Percentiles rank a stretch among this genome's conserved stretches.
These are phyloP conservation scores for Chymomyza amoena DNA, from an alignment of 2,888 invertebrate species.

Conservation along the genomic window DNA sequence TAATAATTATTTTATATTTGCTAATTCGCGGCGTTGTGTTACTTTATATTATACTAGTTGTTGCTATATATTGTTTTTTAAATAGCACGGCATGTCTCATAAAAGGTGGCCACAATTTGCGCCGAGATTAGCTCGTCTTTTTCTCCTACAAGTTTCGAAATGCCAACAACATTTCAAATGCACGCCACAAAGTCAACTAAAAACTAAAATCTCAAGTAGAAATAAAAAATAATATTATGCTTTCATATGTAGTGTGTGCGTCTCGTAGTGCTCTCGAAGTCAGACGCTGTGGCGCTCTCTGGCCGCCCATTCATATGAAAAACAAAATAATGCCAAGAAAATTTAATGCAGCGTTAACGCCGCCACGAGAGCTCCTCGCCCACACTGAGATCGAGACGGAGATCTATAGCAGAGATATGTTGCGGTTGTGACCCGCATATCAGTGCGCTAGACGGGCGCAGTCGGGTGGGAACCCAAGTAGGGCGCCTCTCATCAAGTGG, in stretches of 20 bases:
- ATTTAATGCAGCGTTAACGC: constrained; percentile 30
- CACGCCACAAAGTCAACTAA: constrained; percentile 59
- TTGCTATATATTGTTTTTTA: background rate
- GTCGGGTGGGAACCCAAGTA: background rate
- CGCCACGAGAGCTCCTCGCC: constrained; percentile 39
- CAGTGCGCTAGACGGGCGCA: background rate
- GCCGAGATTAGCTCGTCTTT: background rate
- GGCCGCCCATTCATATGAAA: background rate
- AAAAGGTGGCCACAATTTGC: background rate
- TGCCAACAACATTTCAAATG: constrained; percentile 49
- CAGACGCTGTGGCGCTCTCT: constrained; percentile 9
- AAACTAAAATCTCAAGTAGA: constrained; percentile 45
- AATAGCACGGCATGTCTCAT: background rate
- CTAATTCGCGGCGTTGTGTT: background rate
- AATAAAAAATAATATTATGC: constrained; percentile 38
- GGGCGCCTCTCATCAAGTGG: constrained; percentile 20
- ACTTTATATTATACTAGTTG: background rate
- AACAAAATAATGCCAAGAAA: constrained; percentile 4
- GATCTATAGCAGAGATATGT: constrained; percentile 21
- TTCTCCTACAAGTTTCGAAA: constrained; percentile 10
- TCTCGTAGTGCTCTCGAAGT: constrained; percentile 1
- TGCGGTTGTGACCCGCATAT: constrained; percentile 23
- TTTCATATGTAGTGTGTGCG: constrained; percentile 3
- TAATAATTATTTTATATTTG: background rate
- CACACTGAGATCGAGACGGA: constrained; percentile 33